Evolutionary conservation across 1,140 invertebrate species (phyloP).

Genomic region (Bombus sylvicola): DNA sequence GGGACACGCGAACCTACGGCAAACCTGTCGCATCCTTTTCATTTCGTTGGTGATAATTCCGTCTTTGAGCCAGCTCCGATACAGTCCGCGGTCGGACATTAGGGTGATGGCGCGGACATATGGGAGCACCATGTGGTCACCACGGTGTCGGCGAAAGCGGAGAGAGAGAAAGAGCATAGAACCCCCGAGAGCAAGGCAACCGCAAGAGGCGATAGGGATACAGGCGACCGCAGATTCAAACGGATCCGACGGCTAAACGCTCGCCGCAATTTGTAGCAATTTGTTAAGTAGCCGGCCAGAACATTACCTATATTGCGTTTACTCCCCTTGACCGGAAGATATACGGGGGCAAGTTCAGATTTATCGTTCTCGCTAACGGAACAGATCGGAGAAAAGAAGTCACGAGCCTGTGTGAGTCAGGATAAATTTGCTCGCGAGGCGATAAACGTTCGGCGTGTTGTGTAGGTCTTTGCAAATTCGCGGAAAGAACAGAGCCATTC

Average conservation of each 20-base stretch:
- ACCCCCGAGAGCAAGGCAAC: conserved; percentile 29
- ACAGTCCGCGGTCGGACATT: conserved; percentile 63
- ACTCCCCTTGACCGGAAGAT: conserved; percentile 72
- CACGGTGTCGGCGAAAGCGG: conserved; percentile 45
- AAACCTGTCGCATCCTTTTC: conserved; percentile 34
- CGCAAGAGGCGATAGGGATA: conserved; percentile 33
- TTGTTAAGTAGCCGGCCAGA: conserved; percentile 83
- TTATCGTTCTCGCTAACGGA: conserved; percentile 70
- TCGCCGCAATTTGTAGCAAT: conserved; percentile 83
- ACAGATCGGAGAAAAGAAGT: conserved; percentile 24
- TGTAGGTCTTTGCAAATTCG: conserved; percentile 1
- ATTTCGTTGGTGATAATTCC: conserved; percentile 39
- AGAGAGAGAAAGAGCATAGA: not conserved
- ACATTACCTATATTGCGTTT: conserved; percentile 82
- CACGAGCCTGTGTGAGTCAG: conserved; percentile 3
- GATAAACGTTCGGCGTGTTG: not conserved
- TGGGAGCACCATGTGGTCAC: conserved; percentile 77
- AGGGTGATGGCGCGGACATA: conserved; percentile 73
- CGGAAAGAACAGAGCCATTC: conserved; percentile 6
- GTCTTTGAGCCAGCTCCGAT: conserved; percentile 29
- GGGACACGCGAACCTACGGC: not conserved
- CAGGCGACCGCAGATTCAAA: conserved; percentile 54
- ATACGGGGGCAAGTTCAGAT: conserved; percentile 76
- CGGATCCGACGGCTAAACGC: conserved; percentile 76
- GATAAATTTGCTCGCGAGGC: conserved; percentile 6